phyloP scores from a whole-genome alignment of 2,797 vertebrate genomes.

The Rhincodon typus region DNA sequence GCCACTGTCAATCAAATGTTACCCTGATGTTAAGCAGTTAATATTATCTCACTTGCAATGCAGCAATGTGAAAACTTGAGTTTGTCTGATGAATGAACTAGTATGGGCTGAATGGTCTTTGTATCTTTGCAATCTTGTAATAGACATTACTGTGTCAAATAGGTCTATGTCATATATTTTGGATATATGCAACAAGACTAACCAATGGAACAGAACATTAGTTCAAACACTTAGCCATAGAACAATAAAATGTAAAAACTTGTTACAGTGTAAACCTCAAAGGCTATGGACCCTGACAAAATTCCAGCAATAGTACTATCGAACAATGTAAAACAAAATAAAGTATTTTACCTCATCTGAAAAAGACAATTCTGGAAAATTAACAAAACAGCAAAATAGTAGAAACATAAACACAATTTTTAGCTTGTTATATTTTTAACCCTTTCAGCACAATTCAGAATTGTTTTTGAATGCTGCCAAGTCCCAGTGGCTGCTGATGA shows the following conservation, averaged over 20 bases:
- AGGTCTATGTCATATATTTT: neutral
- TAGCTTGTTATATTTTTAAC: neutral
- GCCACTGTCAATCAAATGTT: neutral
- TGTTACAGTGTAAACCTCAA: neutral
- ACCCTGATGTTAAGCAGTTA: no score
- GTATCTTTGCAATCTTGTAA: neutral
- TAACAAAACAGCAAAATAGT: neutral
- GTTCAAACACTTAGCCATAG: neutral
- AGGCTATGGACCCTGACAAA: neutral
- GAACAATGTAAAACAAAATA: no score
- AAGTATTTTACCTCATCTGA: no score
- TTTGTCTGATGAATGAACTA: neutral
- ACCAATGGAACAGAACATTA: neutral
- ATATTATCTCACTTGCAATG: neutral
- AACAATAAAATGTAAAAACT: neutral
- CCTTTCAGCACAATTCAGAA: neutral
- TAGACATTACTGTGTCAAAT: neutral
- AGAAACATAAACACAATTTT: neutral
- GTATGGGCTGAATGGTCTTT: neutral
- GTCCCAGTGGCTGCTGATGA: neutral
- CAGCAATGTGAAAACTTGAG: neutral
- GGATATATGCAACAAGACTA: neutral
- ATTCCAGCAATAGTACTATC: no score
- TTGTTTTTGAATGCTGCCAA: neutral
- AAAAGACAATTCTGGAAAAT: no score